A percentile compares a stretch with the other conserved stretches of the same genome.
These are phyloP conservation scores for Rhinoraja longicauda DNA, from an alignment of 2,797 vertebrate species.

Conservation along the genomic window DNA sequence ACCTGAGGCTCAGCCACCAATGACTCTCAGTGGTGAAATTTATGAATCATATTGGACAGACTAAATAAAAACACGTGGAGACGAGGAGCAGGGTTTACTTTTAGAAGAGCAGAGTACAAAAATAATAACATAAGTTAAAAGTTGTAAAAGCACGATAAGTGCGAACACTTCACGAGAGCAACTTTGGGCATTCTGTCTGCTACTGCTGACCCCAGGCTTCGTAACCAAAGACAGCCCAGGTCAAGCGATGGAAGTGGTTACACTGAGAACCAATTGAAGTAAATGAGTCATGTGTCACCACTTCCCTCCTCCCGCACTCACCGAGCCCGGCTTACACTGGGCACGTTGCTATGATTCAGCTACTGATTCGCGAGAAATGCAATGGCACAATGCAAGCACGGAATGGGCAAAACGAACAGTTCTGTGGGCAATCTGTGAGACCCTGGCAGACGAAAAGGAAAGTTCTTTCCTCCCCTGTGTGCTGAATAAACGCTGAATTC, in stretches of 20 bases:
- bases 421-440: constrained; percentile 13
- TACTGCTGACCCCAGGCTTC: neutral
- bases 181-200: neutral
- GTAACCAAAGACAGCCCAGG: neutral
- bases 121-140: neutral
- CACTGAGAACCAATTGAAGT: neutral
- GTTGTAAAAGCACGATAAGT: neutral
- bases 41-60: neutral
- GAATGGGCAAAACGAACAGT: constrained; percentile 1
- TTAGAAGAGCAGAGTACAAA: neutral
- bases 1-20: neutral
- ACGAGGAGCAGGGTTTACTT: neutral
- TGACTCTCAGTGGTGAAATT: neutral
- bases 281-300: neutral
- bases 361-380: neutral
- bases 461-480: neutral
- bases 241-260: neutral
- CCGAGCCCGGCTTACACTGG: neutral
- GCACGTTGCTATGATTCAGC: constrained; percentile 22
- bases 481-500: constrained; percentile 18
- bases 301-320: neutral
- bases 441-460: neutral
- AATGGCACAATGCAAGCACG: neutral
- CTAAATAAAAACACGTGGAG: neutral
- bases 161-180: neutral